phyloP scores from a whole-genome alignment of 2,113 vertebrate species.

The Crypturellus undulatus region DNA sequence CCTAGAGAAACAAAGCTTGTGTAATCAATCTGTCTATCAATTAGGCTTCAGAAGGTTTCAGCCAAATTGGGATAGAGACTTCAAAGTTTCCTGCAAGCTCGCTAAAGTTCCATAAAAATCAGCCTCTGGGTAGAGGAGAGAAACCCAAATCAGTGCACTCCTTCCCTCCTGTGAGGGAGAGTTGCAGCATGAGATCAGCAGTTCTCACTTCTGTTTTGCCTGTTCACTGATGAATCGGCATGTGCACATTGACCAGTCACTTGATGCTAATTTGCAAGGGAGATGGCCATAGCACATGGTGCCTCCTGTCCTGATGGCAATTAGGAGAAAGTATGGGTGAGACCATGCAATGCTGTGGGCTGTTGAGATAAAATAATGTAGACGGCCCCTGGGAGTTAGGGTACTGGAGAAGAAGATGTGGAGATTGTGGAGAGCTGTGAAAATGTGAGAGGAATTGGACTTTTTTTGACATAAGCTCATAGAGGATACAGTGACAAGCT shows the following conservation, averaged over 20 bases:
- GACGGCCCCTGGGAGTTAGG: not conserved
- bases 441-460: not conserved
- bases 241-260: not conserved
- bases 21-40: conserved; percentile 56
- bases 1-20: conserved; percentile 48
- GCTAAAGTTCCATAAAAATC: not conserved
- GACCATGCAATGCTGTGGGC: not conserved
- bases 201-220: not conserved
- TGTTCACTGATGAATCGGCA: not conserved
- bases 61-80: not conserved
- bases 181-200: not conserved
- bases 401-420: not conserved
- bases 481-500: not conserved
- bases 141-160: not conserved
- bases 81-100: conserved; percentile 9
- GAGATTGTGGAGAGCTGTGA: not conserved
- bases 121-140: not conserved
- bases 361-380: not conserved
- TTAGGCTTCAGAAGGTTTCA: conserved; percentile 28
- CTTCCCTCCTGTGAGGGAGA: not conserved
- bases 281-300: not conserved
- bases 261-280: not conserved
- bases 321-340: not conserved
- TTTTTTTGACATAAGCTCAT: not conserved
- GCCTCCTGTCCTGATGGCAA: not conserved